A percentile compares a stretch with the other conserved stretches of the same genome.
phyloP scores from a whole-genome alignment of 53 echinoderm and acorn worm species.

The Zoroaster sp. region DNA sequence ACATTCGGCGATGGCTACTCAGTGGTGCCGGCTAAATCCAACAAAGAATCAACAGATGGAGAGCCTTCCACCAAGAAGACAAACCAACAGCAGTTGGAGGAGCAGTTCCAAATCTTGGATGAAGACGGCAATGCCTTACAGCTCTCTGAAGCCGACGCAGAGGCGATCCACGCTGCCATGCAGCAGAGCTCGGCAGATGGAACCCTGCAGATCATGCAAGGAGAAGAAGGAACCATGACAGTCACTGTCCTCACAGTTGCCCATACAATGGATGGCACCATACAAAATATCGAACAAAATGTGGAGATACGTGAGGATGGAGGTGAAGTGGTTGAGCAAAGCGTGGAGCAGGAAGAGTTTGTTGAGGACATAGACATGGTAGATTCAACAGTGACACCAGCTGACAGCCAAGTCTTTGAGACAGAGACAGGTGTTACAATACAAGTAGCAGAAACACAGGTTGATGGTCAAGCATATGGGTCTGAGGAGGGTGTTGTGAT shows the following conservation, averaged over 20 bases:
- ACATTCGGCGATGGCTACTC: conserved; percentile 49
- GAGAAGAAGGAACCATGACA: conserved; percentile 75
- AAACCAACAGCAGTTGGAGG: conserved; percentile 75
- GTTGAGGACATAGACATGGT: neutral
- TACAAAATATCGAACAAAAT: neutral
- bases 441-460: neutral
- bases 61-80: conserved; percentile 55
- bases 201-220: conserved; percentile 76
- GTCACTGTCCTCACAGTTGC: conserved; percentile 83
- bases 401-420: neutral
- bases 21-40: neutral
- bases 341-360: neutral
- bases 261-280: neutral
- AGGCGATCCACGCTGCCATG: conserved; percentile 58
- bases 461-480: neutral
- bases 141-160: conserved; percentile 45
- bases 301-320: neutral
- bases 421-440: no score
- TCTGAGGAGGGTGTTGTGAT: neutral
- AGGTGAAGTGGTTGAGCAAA: neutral
- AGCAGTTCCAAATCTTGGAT: conserved; percentile 46
- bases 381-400: neutral
- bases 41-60: conserved; percentile 12
- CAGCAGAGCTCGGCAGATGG: conserved; percentile 64
- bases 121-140: conserved; percentile 53